Conservation (phyloP, 2,797 vertebrate genomes). For the Pseudomugil gertrudae region DNA sequence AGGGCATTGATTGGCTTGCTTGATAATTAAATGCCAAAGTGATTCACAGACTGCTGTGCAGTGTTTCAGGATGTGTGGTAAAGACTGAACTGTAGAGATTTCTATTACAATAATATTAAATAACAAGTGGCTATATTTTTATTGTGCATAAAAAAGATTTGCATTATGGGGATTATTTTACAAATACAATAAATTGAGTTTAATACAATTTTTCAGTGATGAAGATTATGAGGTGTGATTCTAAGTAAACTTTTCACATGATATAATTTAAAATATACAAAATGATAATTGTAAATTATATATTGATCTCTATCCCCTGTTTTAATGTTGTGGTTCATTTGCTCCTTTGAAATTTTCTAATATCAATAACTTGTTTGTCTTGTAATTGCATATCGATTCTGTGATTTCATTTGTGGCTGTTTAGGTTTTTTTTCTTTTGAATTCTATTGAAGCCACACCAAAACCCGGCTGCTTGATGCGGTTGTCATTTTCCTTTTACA, state of each 20-base stretch:
- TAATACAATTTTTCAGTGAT: too few relatives aligned
- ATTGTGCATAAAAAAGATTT: not conserved
- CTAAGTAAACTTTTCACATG: conserved; percentile 4
- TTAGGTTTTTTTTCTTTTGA: conserved; percentile 33
- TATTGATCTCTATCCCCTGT: conserved; percentile 68
- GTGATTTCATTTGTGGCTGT: conserved; percentile 51
- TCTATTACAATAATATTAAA: not conserved
- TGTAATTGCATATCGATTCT: conserved; percentile 83
- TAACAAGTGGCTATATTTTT: not conserved
- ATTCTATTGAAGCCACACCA: conserved; percentile 22
- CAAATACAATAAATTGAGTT: not conserved
- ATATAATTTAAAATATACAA: conserved; percentile 19
- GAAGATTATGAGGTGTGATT: not conserved
- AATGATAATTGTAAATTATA: conserved; percentile 60
- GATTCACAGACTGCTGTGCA: conserved; percentile 35
- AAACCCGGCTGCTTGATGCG: conserved; percentile 22
- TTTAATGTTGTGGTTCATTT: conserved; percentile 70
- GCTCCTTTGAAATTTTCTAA: conserved; percentile 60
- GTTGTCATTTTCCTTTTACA: conserved; percentile 50
- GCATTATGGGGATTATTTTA: conserved; percentile 1
- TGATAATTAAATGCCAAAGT: conserved; percentile 55
- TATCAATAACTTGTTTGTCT: conserved; percentile 80
- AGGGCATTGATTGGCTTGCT: conserved; percentile 39
- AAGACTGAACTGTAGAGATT: not conserved
- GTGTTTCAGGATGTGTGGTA: conserved; percentile 21